Conservation (phyloP, 2,797 vertebrate species). For the Linurgus olivaceus region DNA sequence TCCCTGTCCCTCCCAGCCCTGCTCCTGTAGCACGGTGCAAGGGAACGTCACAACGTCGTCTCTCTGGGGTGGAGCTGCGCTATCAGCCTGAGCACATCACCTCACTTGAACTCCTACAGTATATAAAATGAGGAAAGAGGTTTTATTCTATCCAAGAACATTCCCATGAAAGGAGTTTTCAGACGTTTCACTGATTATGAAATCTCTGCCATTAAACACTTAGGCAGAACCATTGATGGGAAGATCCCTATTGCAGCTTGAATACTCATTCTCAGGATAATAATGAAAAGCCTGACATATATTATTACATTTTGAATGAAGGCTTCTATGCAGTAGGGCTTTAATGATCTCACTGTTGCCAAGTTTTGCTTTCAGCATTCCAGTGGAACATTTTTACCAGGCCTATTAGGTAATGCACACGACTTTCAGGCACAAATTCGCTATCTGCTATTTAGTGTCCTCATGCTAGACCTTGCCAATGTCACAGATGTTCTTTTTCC, state of each 20-base stretch:
- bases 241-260: not conserved
- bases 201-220: not conserved
- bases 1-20: not conserved
- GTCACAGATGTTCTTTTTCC: conserved; percentile 43
- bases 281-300: not conserved
- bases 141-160: not conserved
- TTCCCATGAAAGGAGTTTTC: not conserved
- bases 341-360: conserved; percentile 30
- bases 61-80: not conserved
- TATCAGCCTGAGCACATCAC: not conserved
- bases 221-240: not conserved
- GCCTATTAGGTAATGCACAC: conserved; percentile 7
- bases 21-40: not conserved
- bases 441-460: not conserved
- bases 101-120: conserved; percentile 6
- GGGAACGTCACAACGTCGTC: rapidly evolving
- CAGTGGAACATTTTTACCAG: conserved; percentile 26
- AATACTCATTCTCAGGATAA: not conserved
- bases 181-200: not conserved
- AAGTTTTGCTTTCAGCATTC: conserved; percentile 32
- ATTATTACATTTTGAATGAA: conserved; percentile 4
- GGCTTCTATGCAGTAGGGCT: not conserved
- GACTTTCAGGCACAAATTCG: conserved; percentile 15
- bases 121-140: not conserved
- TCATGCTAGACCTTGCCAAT: not conserved